phyloP scores from a whole-genome alignment of 2,888 invertebrate species.

The Hartigia nigra region DNA sequence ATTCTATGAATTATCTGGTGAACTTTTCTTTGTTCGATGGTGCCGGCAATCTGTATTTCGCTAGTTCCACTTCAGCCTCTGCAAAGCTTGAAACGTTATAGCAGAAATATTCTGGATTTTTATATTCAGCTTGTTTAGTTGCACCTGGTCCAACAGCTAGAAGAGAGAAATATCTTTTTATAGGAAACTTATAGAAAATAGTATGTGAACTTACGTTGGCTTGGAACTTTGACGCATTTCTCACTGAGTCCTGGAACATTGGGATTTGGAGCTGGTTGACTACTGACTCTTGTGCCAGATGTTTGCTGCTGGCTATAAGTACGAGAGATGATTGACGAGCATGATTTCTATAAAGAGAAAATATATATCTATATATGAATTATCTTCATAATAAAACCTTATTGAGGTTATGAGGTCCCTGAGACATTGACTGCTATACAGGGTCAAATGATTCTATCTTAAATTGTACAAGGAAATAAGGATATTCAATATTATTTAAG shows the following conservation, averaged over 20 bases:
- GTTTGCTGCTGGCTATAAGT: not conserved
- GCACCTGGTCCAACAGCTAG: conserved; percentile 79
- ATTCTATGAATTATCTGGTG: conserved; percentile 35
- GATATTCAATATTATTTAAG: not conserved
- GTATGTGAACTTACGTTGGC: conserved; percentile 43
- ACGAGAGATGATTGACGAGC: not conserved
- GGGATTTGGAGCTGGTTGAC: not conserved
- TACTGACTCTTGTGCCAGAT: not conserved
- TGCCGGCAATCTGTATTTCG: conserved; percentile 81
- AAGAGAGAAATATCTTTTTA: conserved; percentile 26
- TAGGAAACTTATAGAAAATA: conserved; percentile 6
- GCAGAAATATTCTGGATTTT: conserved; percentile 89
- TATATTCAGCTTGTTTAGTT: conserved; percentile 78
- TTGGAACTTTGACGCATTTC: conserved; percentile 52
- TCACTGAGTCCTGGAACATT: conserved; percentile 76
- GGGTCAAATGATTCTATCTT: not conserved
- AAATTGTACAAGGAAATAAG: not conserved
- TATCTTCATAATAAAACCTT: not conserved
- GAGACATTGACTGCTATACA: not conserved
- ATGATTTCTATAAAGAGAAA: not conserved
- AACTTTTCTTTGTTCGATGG: conserved; percentile 72
- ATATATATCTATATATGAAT: not conserved
- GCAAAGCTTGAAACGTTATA: conserved; percentile 82
- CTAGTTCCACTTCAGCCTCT: conserved; percentile 89
- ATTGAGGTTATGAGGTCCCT: not conserved